Base-by-base conservation (phyloP, 2,797 vertebrate genomes). In the Rhynchotus rufescens region DNA sequence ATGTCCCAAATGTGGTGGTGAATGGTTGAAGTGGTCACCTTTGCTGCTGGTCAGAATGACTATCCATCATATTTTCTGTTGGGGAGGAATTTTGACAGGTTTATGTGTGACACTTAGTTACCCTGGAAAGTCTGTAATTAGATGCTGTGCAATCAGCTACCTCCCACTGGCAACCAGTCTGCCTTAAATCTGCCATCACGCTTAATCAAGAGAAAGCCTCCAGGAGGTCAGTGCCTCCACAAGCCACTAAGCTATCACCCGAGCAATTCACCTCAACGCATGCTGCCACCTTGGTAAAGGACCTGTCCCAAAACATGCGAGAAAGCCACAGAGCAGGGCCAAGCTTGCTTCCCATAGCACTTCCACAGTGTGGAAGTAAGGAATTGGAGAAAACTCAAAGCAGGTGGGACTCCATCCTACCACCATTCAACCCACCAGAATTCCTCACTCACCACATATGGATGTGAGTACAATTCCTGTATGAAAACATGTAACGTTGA, bases 151-250 rank as follows among this genome's bases (percentile, higher is more conserved):
- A 77, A 56, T 94, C 82, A 89, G 10, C 80, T 92, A 49, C 86
- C 91, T 96, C 92, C 76, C 80, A 89, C 57, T 92, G 87, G 92
- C 95, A 96, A 87, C 87, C 76, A 84, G 85, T 71, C 62, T 59
- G 80, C 95, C 94, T 96, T 98, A 97, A 98, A 97, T 97, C 97
- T 97, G 94, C 95, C 96, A 97, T 94, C 88, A 90, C 71, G 91
- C 97, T 97, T 96, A 96, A 97, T 96, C 95, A 97, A 93, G 74
- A 21, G 82, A 91, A 91, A 86, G 78, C 97, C 97, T 96, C 83
- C 84, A 96, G 96, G 95, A 93, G 92, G 86, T 75, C 94, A 89
- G 96, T 95, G 92, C 94, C 95, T 94, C 91, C 92, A 94, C 74
- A 94, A 95, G 95, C 91, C 93, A 12, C 88, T 94, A 96, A 95